A percentile compares a stretch with the other conserved stretches of the same genome.
phyloP scores from a whole-genome alignment of 2,113 vertebrate genomes.

The Sander lucioperca region DNA sequence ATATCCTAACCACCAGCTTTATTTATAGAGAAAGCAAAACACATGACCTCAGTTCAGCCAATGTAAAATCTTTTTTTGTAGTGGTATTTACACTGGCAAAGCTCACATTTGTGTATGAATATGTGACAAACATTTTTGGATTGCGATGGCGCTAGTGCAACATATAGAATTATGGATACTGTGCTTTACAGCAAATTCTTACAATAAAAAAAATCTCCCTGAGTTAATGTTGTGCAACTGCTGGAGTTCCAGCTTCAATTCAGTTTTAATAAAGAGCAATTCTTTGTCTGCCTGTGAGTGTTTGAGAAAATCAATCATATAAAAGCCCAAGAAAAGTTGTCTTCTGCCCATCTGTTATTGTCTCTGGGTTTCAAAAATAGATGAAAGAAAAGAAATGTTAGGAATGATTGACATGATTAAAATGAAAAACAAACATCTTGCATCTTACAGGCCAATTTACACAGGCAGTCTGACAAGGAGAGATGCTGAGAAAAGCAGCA shows the following conservation, averaged over 20 bases:
- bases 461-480: constrained; percentile 5
- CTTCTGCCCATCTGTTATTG: constrained; percentile 8
- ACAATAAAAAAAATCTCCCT: background rate
- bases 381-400: constrained; percentile 4
- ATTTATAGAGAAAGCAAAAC: too few relatives aligned
- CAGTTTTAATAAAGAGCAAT: background rate
- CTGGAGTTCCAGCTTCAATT: background rate
- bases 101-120: background rate
- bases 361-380: background rate
- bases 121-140: background rate
- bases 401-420: constrained; percentile 4
- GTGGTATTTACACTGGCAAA: background rate
- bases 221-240: background rate
- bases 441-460: constrained; percentile 1
- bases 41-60: too few relatives aligned
- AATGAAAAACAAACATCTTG: constrained; percentile 16
- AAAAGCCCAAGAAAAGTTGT: background rate
- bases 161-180: background rate
- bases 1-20: background rate
- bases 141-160: background rate
- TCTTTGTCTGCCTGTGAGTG: background rate
- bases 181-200: background rate
- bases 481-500: background rate
- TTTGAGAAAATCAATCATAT: background rate
- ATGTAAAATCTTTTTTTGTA: too few relatives aligned